A percentile compares a stretch with the other conserved stretches of the same genome.
Evolutionary conservation across 37 sponge, comb jelly and placozoan genomes (phyloP).

Genomic region (Amphimedon queenslandica): DNA sequence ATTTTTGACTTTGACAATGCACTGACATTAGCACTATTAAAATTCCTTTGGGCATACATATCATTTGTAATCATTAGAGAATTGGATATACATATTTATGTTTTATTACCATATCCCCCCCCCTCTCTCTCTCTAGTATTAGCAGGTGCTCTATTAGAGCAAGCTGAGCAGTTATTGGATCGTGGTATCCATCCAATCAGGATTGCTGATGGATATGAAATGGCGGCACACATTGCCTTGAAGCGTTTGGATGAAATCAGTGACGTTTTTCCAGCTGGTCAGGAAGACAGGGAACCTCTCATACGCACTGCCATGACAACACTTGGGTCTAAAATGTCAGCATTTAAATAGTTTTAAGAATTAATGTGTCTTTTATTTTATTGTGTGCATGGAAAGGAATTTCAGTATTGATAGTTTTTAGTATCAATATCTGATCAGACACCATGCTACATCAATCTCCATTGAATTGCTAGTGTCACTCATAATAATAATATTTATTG

Average conservation of each 20-base stretch:
- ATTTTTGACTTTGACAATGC: no score
- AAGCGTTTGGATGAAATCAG: constrained; percentile 74
- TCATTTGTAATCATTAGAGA: no score
- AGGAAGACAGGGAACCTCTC: constrained; percentile 76
- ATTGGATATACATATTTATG: no score
- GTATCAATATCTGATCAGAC: constrained; percentile 25
- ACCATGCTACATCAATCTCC: constrained; percentile 34
- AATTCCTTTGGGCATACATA: no score
- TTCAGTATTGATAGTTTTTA: constrained; percentile 2
- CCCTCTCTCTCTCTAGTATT: constrained; percentile 54
- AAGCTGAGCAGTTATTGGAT: constrained; percentile 93
- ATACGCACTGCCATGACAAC: constrained; percentile 95
- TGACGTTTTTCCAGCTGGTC: constrained; percentile 75
- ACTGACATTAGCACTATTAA: no score
- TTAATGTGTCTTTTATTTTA: background rate
- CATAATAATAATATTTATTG: no score
- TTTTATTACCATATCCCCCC: no score
- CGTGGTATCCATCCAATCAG: constrained; percentile 95
- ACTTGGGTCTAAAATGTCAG: constrained; percentile 97
- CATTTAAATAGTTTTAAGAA: no score
- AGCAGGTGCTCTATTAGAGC: constrained; percentile 97
- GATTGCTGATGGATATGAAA: constrained; percentile 95
- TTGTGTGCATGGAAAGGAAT: constrained; percentile 14
- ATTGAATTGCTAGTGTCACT: no score
- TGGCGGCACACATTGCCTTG: constrained; percentile 81